phyloP scores from a whole-genome alignment of 2,113 vertebrate species.

The Anarrhichthys ocellatus region DNA sequence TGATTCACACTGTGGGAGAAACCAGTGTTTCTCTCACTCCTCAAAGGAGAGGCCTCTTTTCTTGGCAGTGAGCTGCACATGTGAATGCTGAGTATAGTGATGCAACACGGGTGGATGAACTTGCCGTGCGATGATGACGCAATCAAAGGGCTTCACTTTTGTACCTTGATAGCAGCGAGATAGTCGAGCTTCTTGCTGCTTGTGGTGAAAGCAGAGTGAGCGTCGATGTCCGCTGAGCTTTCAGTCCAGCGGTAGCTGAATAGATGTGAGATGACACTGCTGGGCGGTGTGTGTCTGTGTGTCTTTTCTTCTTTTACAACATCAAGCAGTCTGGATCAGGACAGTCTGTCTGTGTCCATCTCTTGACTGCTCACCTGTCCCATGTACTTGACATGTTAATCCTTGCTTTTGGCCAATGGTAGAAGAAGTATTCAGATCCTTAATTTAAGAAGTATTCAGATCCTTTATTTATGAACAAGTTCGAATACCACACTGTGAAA shows the following conservation, averaged over 20 bases:
- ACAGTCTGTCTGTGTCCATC: constrained; percentile 7
- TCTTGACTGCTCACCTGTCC: constrained; percentile 14
- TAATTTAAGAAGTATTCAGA: neutral
- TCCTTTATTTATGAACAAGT: neutral
- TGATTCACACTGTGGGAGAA: constrained; percentile 67
- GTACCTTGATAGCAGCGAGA: constrained; percentile 41
- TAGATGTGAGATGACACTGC: constrained; percentile 37
- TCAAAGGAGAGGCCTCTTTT: constrained; percentile 45
- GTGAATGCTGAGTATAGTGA: constrained; percentile 62
- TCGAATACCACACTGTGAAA: neutral
- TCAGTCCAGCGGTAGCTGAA: constrained; percentile 4
- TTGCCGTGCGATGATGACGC: constrained; percentile 47
- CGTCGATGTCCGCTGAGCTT: constrained; percentile 9
- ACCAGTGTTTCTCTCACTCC: constrained; percentile 21
- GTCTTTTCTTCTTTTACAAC: neutral
- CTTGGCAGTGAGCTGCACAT: constrained; percentile 41
- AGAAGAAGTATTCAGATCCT: neutral
- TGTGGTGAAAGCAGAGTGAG: constrained; percentile 37
- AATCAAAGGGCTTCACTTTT: constrained; percentile 56
- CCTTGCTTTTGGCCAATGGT: neutral
- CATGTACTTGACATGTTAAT: constrained; percentile 18
- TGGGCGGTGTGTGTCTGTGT: neutral
- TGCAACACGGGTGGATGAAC: constrained; percentile 68
- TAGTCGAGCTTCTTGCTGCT: neutral
- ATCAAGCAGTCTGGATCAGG: neutral